phyloP scores from a whole-genome alignment of 2,888 invertebrate species.

The Stratiomys singularior region DNA sequence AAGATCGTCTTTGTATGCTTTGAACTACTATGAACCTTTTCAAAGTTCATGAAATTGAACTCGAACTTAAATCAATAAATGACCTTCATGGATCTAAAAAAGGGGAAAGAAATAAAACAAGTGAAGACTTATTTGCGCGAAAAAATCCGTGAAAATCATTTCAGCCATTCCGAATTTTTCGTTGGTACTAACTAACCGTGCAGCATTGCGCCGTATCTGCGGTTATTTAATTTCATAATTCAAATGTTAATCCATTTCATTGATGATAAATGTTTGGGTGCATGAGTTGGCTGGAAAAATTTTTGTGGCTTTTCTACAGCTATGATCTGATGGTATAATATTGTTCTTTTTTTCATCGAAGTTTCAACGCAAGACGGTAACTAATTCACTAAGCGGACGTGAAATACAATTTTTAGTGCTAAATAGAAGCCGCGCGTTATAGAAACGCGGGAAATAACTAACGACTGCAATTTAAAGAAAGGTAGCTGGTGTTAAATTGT shows the following conservation, averaged over 20 bases:
- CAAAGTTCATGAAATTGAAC: not conserved
- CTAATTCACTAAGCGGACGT: slow-evolving; percentile 27
- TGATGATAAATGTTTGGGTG: slow-evolving; percentile 34
- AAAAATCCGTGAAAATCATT: slow-evolving; percentile 7
- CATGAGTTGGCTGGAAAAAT: slow-evolving; percentile 27
- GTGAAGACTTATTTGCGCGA: too few species aligned
- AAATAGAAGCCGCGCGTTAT: not conserved
- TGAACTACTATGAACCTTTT: not conserved
- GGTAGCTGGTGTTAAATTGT: too few species aligned
- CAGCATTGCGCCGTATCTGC: not conserved
- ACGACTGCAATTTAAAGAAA: too few species aligned
- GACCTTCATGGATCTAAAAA: slow-evolving; percentile 32
- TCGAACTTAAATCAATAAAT: not conserved
- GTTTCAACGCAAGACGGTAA: not conserved
- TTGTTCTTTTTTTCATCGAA: not conserved
- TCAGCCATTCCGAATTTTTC: not conserved
- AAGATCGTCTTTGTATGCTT: not conserved
- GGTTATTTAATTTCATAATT: not conserved
- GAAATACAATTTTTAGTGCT: slow-evolving; percentile 14
- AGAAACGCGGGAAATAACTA: too few species aligned
- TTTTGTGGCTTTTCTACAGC: slow-evolving; percentile 17
- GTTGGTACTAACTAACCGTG: not conserved
- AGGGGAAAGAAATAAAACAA: too few species aligned
- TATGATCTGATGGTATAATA: not conserved
- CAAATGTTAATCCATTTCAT: slow-evolving; percentile 29